Evolutionary conservation across 2,888 invertebrate species (phyloP).

Genomic region (Pyrrhia umbra): DNA sequence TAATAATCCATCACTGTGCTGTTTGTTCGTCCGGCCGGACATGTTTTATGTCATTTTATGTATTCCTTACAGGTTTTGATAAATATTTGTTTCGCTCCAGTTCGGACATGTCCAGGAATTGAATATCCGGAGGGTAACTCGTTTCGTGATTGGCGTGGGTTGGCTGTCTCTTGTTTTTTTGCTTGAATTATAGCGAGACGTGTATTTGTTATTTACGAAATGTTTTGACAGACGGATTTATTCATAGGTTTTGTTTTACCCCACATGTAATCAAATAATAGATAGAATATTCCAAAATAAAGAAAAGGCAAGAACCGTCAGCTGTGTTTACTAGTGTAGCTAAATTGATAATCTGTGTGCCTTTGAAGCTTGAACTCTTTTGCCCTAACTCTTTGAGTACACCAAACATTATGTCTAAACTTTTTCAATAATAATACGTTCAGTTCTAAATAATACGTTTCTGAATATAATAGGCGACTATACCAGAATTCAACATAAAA

Average conservation of each 20-base stretch:
- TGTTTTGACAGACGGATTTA: constrained; percentile 21
- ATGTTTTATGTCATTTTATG: constrained; percentile 88
- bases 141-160: constrained; percentile 83
- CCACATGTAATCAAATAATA: background rate
- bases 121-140: constrained; percentile 86
- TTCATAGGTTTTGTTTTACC: constrained; percentile 29
- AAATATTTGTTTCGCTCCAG: constrained; percentile 88
- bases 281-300: background rate
- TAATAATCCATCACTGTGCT: constrained; percentile 88
- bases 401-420: too few relatives aligned
- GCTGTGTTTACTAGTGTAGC: background rate
- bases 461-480: too few relatives aligned
- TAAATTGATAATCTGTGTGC: background rate
- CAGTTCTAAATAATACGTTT: too few relatives aligned
- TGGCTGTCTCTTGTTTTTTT: constrained; percentile 64
- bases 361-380: background rate
- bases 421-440: too few relatives aligned
- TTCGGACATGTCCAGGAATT: constrained; percentile 88
- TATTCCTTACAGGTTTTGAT: constrained; percentile 90
- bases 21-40: constrained; percentile 83
- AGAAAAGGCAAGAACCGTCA: background rate
- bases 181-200: constrained; percentile 61
- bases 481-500: too few relatives aligned
- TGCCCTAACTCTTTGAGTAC: background rate
- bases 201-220: constrained; percentile 42